These are phyloP conservation scores for Helicoverpa zea DNA, from an alignment of 1,140 invertebrate species.

Conservation along the genomic window DNA sequence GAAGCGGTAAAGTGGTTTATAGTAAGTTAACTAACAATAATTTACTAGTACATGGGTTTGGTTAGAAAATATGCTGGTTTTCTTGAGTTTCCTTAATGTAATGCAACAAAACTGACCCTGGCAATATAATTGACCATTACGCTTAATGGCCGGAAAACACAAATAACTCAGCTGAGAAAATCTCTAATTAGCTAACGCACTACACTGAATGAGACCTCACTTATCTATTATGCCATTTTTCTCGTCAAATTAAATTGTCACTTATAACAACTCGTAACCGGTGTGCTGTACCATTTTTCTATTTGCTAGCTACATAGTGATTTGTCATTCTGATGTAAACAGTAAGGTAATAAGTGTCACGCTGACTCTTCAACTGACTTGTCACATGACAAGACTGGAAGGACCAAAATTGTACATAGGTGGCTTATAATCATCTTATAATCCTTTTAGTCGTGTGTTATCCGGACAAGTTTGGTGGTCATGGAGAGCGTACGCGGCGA, in stretches of 20 bases:
- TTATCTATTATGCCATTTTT: slow-evolving; percentile 6
- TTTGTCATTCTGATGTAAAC: not conserved
- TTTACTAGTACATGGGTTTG: not conserved
- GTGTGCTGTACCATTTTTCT: slow-evolving; percentile 12
- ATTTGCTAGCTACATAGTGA: not conserved
- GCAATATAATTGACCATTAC: slow-evolving; percentile 6
- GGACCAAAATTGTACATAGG: too few relatives aligned
- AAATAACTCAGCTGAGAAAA: not conserved
- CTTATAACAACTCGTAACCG: not conserved
- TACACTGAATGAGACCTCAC: not conserved
- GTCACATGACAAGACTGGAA: too few relatives aligned
- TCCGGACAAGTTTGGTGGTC: not conserved
- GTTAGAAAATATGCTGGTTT: not conserved
- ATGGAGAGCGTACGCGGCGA: not conserved
- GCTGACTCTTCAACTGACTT: not conserved
- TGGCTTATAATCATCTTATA: too few relatives aligned
- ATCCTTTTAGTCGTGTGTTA: too few relatives aligned
- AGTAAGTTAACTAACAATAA: not conserved
- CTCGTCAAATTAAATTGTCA: slow-evolving; percentile 9
- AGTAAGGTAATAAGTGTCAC: not conserved
- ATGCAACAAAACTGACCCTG: not conserved
- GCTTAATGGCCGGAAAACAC: not conserved
- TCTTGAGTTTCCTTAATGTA: not conserved
- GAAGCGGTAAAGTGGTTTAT: not conserved
- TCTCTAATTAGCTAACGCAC: not conserved